These are phyloP conservation scores for Branchellion lobata DNA, from an alignment of 2,888 invertebrate genomes.

Conservation along the genomic window DNA sequence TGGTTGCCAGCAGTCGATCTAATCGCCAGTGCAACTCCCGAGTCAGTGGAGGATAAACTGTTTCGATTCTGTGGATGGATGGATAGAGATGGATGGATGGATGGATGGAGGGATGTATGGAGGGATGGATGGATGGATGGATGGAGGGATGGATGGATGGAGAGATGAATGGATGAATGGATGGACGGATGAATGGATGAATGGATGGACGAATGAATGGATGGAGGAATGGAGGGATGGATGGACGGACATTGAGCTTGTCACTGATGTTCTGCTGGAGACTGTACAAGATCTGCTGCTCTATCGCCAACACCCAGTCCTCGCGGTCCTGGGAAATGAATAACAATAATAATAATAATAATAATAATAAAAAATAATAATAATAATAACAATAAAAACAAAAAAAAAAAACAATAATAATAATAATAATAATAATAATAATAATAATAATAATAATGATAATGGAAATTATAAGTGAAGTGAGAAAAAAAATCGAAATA, in stretches of 20 bases:
- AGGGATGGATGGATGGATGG: slow-evolving; percentile 16
- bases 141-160: not conserved
- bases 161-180: slow-evolving; percentile 48
- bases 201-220: slow-evolving; percentile 17
- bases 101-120: not conserved
- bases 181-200: not conserved
- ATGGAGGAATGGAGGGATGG: slow-evolving; percentile 25
- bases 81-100: not conserved
- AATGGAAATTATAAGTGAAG: too few species aligned
- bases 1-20: slow-evolving; percentile 49
- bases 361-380: not conserved
- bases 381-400: not conserved
- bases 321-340: slow-evolving; percentile 75
- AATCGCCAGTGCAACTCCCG: slow-evolving; percentile 44
- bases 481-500: too few species aligned
- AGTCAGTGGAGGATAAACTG: slow-evolving; percentile 40
- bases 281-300: slow-evolving; percentile 88
- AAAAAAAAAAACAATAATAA: not conserved
- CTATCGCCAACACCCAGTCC: slow-evolving; percentile 92
- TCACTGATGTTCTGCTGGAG: slow-evolving; percentile 71
- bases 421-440: not conserved
- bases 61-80: slow-evolving; percentile 25
- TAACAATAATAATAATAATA: too few species aligned
- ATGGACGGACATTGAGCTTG: slow-evolving; percentile 62
- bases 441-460: slow-evolving; percentile 21